Conservation (phyloP, 2,113 vertebrate genomes). For the Elachura formosa region DNA sequence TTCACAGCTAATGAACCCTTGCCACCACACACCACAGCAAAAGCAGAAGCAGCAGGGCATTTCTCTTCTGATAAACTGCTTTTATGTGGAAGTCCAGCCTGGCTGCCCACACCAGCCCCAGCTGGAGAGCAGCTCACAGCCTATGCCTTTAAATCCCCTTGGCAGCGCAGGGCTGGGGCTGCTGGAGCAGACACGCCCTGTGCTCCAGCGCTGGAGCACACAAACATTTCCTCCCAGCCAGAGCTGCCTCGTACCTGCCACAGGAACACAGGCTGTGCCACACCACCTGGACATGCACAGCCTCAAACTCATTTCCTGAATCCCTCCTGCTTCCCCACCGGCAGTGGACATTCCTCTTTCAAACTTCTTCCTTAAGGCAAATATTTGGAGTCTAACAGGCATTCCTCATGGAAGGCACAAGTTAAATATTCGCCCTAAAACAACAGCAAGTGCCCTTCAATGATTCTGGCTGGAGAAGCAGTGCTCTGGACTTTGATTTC, state of each 20-base stretch:
- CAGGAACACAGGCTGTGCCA: not conserved
- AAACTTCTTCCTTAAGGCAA: not conserved
- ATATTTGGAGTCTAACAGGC: not conserved
- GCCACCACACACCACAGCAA: not conserved
- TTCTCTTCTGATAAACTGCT: not conserved
- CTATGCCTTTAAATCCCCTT: slow-evolving; percentile 13
- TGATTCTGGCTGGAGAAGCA: slow-evolving; percentile 13
- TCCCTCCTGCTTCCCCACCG: not conserved
- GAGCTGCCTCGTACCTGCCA: not conserved
- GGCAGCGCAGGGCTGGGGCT: not conserved
- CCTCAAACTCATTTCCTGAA: not conserved
- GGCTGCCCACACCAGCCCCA: not conserved
- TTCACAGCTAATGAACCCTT: not conserved
- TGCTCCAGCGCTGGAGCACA: not conserved
- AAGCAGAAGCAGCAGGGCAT: not conserved
- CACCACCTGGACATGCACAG: not conserved
- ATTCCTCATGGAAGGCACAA: not conserved
- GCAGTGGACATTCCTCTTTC: not conserved
- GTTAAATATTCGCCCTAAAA: slow-evolving; percentile 59
- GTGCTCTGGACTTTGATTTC: slow-evolving; percentile 36
- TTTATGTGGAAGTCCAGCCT: not conserved
- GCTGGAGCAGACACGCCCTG: slow-evolving; percentile 9
- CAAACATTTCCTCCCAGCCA: slow-evolving; percentile 37
- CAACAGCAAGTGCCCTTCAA: slow-evolving; percentile 7
- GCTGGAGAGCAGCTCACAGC: not conserved